Evolutionary conservation across 2,113 vertebrate species (phyloP), one percentile per base, ranked within the genome.

Genomic region (Agelaius tricolor): DNA sequence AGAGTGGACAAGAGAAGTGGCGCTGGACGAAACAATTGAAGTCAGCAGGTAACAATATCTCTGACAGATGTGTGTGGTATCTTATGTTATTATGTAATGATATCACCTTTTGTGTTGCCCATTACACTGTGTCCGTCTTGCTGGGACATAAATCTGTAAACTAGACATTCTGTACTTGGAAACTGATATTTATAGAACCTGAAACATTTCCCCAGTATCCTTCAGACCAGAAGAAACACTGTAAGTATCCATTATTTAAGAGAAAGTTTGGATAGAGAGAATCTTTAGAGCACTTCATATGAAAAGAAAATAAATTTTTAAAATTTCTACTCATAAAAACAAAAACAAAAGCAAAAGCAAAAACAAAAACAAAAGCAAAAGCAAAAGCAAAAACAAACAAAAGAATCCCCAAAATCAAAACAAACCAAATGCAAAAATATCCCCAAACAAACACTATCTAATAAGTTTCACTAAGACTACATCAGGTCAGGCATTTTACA

Each of bases 91-190:
- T 26, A 35, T 15, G 13, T 26, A 35, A 26, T 49, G 16, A 8
- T 31, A 49, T 23, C 19, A 37, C 23, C 7, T 44, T 65, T 59
- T 84, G 3, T n/a, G 15, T 44, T 80, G 9, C 18, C 35, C 9
- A 10, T 88, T 41, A 19, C 15, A 84, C 2, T 1, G 3, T 46
- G 35, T 62, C 11, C 2, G 0, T 52, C 67, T 52, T 79, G 8
- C 7, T 10, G 6, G 16, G 19, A 37, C 6, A 47, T 58, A 69
- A n/a, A 74, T 41, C 22, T 43, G 10, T 39, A 31, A 78, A 43
- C 6, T 31, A 43, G 17, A 15, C 3, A 22, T 22, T 8, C 5
- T 78, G 33, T 35, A 18, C n/a, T 43, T 44, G 31, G 28, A 77
- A 10, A 6, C 1, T 46, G 11, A 12, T 35, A 33, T 24, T 62